phyloP scores from a whole-genome alignment of 2,888 invertebrate genomes.

The Drosophila mettleri region DNA sequence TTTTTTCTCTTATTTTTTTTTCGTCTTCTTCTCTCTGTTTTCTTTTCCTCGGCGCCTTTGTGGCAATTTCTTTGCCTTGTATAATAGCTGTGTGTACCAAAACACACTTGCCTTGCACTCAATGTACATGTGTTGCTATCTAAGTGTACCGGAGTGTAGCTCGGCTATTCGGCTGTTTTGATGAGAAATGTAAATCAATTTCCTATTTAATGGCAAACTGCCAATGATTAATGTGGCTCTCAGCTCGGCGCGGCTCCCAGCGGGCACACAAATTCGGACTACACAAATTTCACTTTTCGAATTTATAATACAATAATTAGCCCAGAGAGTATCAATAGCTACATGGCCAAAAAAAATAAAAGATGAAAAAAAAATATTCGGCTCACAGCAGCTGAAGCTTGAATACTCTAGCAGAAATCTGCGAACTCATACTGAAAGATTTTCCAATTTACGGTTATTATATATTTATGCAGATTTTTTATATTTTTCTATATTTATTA shows the following conservation, averaged over 20 bases:
- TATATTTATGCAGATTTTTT: too few species aligned
- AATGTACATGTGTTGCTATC: not conserved
- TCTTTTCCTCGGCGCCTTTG: slow-evolving; percentile 30
- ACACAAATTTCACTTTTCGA: slow-evolving; percentile 70
- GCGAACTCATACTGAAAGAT: not conserved
- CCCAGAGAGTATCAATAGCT: slow-evolving; percentile 48
- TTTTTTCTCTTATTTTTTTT: not conserved
- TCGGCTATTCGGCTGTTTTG: slow-evolving; percentile 12
- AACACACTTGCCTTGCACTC: not conserved
- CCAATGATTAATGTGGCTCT: slow-evolving; percentile 59
- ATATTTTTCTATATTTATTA: too few species aligned
- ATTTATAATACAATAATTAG: slow-evolving; percentile 66
- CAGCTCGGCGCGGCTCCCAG: slow-evolving; percentile 42
- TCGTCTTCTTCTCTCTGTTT: not conserved
- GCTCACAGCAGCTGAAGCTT: not conserved
- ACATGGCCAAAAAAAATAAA: not conserved
- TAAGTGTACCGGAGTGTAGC: slow-evolving; percentile 1
- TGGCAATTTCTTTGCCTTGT: slow-evolving; percentile 54
- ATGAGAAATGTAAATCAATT: slow-evolving; percentile 67
- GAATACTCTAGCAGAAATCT: not conserved
- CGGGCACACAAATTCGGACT: slow-evolving; percentile 31
- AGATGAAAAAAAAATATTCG: not conserved
- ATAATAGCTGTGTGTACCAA: not conserved
- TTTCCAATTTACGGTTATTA: not conserved
- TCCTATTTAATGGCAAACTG: slow-evolving; percentile 49